These are phyloP conservation scores for Apteryx mantelli DNA, from an alignment of 2,113 vertebrate species.

Conservation along the genomic window DNA sequence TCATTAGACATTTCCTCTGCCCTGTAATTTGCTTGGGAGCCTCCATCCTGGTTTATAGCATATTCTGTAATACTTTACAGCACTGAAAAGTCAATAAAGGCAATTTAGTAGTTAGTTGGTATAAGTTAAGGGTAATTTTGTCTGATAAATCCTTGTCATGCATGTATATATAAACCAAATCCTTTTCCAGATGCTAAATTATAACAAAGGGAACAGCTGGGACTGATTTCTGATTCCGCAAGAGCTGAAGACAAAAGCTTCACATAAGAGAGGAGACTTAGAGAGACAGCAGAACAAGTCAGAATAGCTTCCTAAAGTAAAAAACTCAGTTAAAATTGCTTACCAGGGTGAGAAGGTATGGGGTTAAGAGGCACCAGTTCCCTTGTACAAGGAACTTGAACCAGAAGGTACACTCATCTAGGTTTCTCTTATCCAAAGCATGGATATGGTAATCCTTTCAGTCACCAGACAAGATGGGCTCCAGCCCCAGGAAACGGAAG, in stretches of 20 bases:
- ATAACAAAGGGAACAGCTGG: conserved; percentile 5
- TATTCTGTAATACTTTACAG: neutral
- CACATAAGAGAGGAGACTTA: neutral
- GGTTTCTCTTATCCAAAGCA: neutral
- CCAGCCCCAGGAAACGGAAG: neutral
- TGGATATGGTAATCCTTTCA: neutral
- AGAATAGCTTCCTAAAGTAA: neutral
- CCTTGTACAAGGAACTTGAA: neutral
- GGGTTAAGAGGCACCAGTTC: neutral
- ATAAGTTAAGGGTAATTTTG: neutral
- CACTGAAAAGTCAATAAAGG: neutral
- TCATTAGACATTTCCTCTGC: neutral
- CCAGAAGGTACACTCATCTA: neutral
- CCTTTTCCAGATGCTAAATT: neutral
- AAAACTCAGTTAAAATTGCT: neutral
- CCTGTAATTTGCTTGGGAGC: neutral
- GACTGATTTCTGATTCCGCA: conserved; percentile 15
- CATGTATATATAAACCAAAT: conserved; percentile 17
- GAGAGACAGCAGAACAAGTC: neutral
- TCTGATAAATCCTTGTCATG: conserved; percentile 27
- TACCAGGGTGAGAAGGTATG: neutral
- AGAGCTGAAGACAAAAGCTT: neutral
- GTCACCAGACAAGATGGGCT: neutral
- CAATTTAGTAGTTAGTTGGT: neutral
- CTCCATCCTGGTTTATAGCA: neutral